These are phyloP conservation scores for Notamacropus eugenii DNA, from an alignment of 2,797 vertebrate genomes.

Conservation along the genomic window DNA sequence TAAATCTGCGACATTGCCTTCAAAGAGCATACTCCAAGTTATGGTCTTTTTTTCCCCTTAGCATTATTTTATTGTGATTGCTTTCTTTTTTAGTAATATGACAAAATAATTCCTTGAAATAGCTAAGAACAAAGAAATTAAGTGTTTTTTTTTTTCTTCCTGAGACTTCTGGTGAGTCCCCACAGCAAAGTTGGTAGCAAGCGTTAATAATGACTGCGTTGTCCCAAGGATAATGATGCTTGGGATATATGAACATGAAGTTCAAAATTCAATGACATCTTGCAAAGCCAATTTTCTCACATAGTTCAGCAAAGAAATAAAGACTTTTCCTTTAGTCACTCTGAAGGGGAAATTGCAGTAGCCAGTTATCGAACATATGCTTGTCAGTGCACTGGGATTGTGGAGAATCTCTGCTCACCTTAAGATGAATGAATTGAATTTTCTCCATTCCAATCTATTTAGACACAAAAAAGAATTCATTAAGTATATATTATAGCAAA, in stretches of 20 bases:
- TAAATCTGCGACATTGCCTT: background rate
- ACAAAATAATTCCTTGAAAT: background rate
- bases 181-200: background rate
- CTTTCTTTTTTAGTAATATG: background rate
- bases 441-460: background rate
- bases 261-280: background rate
- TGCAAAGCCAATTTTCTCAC: background rate
- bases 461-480: background rate
- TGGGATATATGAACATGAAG: background rate
- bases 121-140: background rate
- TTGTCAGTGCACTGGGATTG: background rate
- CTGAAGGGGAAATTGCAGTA: background rate
- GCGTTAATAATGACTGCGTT: background rate
- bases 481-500: background rate
- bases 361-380: background rate
- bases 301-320: background rate
- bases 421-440: background rate
- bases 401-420: background rate
- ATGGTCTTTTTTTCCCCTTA: background rate
- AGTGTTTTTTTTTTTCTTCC: background rate
- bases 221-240: background rate
- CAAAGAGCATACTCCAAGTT: background rate
- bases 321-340: background rate
- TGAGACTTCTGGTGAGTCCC: background rate
- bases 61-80: background rate